phyloP scores from a whole-genome alignment of 2,888 invertebrate species.

The Mythimna lalbum region DNA sequence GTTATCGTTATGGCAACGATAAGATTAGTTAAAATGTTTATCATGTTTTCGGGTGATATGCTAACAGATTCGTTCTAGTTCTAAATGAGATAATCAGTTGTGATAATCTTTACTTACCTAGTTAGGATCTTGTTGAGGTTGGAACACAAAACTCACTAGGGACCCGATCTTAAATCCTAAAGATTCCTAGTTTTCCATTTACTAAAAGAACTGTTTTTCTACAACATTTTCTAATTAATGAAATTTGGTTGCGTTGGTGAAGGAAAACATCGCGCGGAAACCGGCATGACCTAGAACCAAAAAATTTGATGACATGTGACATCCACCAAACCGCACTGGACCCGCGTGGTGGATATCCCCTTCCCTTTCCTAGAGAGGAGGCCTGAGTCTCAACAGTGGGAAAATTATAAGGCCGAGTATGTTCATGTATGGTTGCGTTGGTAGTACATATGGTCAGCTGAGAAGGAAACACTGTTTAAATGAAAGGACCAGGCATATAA shows the following conservation, averaged over 20 bases:
- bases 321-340: too few species aligned
- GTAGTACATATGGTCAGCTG: neutral
- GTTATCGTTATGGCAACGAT: conserved; percentile 61
- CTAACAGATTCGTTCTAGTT: conserved; percentile 39
- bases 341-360: too few species aligned
- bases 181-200: neutral
- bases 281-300: too few species aligned
- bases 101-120: conserved; percentile 26
- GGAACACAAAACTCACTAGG: conserved; percentile 40
- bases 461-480: neutral
- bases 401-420: too few species aligned
- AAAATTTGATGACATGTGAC: too few species aligned
- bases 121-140: conserved; percentile 15
- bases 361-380: too few species aligned
- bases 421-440: too few species aligned
- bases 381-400: too few species aligned
- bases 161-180: neutral
- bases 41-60: conserved; percentile 46
- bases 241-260: too few species aligned
- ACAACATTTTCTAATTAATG: too few species aligned
- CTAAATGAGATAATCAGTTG: conserved; percentile 37
- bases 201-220: neutral
- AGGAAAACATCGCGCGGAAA: too few species aligned
- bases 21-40: conserved; percentile 52
- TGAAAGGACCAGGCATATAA: neutral